Conservation (phyloP, 2,797 vertebrate species). For the Spinus olivaceus region DNA sequence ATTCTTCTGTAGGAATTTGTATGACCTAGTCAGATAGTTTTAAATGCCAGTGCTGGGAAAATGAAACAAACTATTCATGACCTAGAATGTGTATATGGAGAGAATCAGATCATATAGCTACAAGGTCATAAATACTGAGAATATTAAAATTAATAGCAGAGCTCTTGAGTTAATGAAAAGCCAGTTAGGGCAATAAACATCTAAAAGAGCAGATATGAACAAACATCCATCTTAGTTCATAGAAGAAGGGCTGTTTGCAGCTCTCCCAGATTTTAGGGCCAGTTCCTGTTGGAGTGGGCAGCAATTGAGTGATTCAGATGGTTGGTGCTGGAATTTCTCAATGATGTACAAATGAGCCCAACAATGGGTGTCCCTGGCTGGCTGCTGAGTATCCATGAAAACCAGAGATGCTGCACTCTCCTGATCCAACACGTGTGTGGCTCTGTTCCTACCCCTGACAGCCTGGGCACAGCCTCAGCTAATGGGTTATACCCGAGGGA, state of each 20-base stretch:
- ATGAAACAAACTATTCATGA: not conserved
- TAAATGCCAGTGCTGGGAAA: not conserved
- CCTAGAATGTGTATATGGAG: not conserved
- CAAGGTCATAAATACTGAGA: conserved; percentile 14
- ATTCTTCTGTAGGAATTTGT: not conserved
- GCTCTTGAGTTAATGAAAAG: conserved; percentile 55
- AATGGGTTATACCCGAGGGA: not conserved
- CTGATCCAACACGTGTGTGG: not conserved
- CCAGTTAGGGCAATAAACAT: conserved; percentile 42
- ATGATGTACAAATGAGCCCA: not conserved
- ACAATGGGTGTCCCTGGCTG: not conserved
- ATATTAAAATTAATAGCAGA: conserved; percentile 48
- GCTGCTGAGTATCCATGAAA: not conserved
- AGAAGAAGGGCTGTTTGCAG: not conserved
- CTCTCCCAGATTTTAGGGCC: not conserved
- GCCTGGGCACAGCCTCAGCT: not conserved
- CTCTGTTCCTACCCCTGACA: not conserved
- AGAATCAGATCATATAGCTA: not conserved
- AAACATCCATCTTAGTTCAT: not conserved
- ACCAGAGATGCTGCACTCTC: not conserved
- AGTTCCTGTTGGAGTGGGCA: conserved; percentile 1
- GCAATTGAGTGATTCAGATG: not conserved
- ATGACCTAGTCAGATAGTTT: not conserved
- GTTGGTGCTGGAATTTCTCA: not conserved
- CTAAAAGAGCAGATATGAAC: not conserved